These are phyloP conservation scores for Pipa parva DNA, from an alignment of 2,113 vertebrate species.

Conservation along the genomic window DNA sequence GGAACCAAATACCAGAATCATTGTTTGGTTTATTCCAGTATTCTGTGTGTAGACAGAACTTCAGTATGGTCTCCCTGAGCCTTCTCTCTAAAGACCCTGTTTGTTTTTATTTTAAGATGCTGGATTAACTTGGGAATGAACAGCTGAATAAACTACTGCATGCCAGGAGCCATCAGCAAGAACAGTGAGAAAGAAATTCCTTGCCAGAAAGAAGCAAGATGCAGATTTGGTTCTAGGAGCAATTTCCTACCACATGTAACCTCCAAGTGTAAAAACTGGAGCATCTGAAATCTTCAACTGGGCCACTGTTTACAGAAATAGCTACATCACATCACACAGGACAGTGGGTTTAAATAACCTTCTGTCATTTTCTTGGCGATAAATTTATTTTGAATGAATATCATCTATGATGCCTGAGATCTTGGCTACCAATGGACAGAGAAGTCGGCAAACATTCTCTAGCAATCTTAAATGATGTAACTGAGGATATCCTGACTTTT, in stretches of 20 bases:
- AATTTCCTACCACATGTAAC: conserved; percentile 31
- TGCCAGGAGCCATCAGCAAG: conserved; percentile 47
- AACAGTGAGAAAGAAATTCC: conserved; percentile 36
- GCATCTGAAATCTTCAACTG: conserved; percentile 14
- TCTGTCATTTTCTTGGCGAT: conserved; percentile 17
- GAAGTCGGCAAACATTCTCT: not conserved
- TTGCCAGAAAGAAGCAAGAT: conserved; percentile 37
- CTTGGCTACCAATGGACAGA: conserved; percentile 1
- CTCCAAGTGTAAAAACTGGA: conserved; percentile 29
- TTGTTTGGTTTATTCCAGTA: not conserved
- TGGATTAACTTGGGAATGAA: conserved; percentile 53
- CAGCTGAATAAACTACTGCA: conserved; percentile 58
- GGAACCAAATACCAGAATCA: too few species aligned
- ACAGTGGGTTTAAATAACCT: conserved; percentile 9
- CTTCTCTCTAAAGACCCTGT: conserved; percentile 43
- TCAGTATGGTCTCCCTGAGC: conserved; percentile 23
- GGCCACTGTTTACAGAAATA: not conserved
- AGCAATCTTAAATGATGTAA: too few species aligned
- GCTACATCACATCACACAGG: not conserved
- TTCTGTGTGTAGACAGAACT: conserved; percentile 2
- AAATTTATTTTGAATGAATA: conserved; percentile 29
- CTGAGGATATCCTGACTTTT: too few species aligned
- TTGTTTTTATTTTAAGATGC: conserved; percentile 59
- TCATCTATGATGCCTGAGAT: conserved; percentile 11
- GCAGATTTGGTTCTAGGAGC: conserved; percentile 37